A percentile compares a stretch with the other conserved stretches of the same genome.
Conservation (phyloP, 1,140 invertebrate species). For the Drosophila sp. region DNA sequence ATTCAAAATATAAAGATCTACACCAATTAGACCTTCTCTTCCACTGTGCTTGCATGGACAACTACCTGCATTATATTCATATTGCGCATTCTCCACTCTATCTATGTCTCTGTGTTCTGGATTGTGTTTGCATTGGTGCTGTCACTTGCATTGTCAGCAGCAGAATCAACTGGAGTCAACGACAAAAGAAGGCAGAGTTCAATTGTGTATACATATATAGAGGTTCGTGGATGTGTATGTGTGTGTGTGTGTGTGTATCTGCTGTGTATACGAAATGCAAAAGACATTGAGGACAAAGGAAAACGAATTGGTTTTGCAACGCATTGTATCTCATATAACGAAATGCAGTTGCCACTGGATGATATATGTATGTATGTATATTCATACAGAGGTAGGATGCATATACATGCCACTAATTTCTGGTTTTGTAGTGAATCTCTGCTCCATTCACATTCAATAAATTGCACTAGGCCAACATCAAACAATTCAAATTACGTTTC, state of each 20-base stretch:
- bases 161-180: slow-evolving; percentile 42
- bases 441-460: slow-evolving; percentile 7
- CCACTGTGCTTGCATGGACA: slow-evolving; percentile 17
- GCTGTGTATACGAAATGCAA: slow-evolving; percentile 33
- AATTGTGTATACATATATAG: slow-evolving; percentile 34
- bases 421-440: slow-evolving; percentile 14
- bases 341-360: slow-evolving; percentile 43
- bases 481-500: slow-evolving; percentile 38
- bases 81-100: slow-evolving; percentile 48
- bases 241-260: neutral
- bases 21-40: too few relatives aligned
- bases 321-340: slow-evolving; percentile 46
- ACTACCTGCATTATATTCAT: slow-evolving; percentile 50
- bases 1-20: too few relatives aligned
- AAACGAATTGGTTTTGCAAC: slow-evolving; percentile 73
- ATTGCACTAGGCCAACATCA: slow-evolving; percentile 5
- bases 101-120: slow-evolving; percentile 31
- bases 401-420: slow-evolving; percentile 48
- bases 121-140: slow-evolving; percentile 62
- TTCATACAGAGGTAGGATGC: neutral
- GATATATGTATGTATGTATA: neutral
- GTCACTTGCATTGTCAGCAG: slow-evolving; percentile 71
- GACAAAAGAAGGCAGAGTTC: slow-evolving; percentile 48
- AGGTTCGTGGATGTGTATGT: slow-evolving; percentile 2
- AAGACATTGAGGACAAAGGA: slow-evolving; percentile 55